Evolutionary conservation across 2,113 vertebrate genomes (phyloP).

Genomic region (human (Homo sapiens)): DNA sequence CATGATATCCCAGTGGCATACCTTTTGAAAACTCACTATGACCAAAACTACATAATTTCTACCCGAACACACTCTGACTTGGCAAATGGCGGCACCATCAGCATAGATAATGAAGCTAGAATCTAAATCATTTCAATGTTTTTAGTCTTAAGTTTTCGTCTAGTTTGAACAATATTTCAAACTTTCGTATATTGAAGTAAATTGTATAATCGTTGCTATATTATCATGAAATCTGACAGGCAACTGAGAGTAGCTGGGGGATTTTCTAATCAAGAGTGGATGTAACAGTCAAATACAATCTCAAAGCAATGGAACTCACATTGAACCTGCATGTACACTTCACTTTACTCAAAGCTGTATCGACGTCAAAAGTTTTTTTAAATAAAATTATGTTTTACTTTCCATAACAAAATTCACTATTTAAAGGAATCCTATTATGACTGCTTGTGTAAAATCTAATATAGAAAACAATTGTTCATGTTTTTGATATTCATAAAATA

Average conservation of each 20-base stretch:
- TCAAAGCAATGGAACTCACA: neutral
- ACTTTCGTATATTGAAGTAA: neutral
- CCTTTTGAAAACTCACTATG: neutral
- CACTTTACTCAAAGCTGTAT: neutral
- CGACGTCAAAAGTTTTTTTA: neutral
- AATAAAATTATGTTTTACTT: neutral
- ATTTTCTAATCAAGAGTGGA: neutral
- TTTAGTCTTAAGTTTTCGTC: neutral
- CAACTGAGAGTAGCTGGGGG: neutral
- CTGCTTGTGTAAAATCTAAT: neutral
- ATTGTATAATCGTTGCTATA: accelerated
- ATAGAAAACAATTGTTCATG: neutral
- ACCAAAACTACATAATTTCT: neutral
- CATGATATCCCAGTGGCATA: neutral
- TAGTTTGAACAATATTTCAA: neutral
- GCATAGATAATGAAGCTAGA: neutral
- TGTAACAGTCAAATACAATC: neutral
- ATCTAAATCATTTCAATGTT: neutral
- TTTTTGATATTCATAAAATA: slow-evolving; percentile 21
- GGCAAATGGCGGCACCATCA: neutral
- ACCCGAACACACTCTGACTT: neutral
- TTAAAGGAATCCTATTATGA: neutral
- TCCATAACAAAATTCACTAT: neutral
- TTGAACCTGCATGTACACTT: neutral
- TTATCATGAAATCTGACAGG: neutral